Conservation (phyloP, 2,113 vertebrate species). For the Melanostigma gelatinosum region DNA sequence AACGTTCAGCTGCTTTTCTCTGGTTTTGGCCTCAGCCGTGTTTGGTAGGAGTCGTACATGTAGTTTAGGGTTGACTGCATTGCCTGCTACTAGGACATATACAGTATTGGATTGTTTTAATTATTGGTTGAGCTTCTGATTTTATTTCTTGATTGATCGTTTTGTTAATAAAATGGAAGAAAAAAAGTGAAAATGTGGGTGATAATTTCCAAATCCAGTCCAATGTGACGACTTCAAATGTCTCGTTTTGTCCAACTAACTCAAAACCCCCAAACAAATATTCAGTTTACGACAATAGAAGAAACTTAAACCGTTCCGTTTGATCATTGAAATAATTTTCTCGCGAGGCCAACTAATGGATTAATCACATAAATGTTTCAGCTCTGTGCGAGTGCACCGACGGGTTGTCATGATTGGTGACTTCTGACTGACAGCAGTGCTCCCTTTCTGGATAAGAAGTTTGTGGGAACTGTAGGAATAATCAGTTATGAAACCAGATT, state of each 20-base stretch:
- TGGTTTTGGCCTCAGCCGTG: constrained; percentile 1
- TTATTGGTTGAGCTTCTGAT: not conserved
- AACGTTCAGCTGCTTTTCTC: constrained; percentile 10
- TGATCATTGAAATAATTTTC: not conserved
- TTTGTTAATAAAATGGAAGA: not conserved
- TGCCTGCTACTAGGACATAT: not conserved
- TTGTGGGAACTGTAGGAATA: constrained; percentile 28
- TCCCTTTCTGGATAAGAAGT: constrained; percentile 7
- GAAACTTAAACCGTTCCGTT: not conserved
- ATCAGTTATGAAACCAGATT: constrained; percentile 43
- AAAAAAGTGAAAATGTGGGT: not conserved
- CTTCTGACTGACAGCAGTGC: not conserved
- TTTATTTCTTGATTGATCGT: not conserved
- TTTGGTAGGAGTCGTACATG: not conserved
- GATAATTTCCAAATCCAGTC: not conserved
- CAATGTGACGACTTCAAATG: not conserved
- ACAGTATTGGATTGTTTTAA: not conserved
- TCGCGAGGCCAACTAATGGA: not conserved
- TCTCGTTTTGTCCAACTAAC: not conserved
- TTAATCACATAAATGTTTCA: not conserved
- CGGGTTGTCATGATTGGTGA: not conserved
- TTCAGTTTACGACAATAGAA: not conserved
- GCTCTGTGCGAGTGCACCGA: not conserved
- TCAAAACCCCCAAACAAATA: not conserved
- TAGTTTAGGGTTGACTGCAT: not conserved